Conservation (phyloP, 2,113 vertebrate species). For the Dasyprocta punctata region DNA sequence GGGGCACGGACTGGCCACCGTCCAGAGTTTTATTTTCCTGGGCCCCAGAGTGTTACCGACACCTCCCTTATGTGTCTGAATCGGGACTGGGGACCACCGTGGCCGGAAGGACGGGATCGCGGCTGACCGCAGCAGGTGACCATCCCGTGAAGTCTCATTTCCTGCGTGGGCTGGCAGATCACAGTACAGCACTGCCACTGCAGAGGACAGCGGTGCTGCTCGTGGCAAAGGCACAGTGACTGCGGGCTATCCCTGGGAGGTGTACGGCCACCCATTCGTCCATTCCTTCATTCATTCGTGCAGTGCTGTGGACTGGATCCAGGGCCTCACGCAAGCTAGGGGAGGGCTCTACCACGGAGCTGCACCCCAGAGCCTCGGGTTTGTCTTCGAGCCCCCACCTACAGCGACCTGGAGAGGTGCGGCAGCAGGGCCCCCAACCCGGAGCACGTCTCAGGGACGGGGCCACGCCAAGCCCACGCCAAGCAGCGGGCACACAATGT, state of each 20-base stretch:
- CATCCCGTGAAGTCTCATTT: background rate
- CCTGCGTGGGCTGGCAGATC: background rate
- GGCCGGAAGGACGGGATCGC: background rate
- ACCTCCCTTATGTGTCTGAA: background rate
- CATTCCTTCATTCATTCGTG: fast-evolving
- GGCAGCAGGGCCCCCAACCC: background rate
- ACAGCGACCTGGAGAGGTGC: background rate
- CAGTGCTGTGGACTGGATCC: too few relatives aligned
- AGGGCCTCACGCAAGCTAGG: background rate
- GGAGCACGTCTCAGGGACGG: background rate
- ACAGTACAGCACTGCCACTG: fast-evolving
- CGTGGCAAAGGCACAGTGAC: fast-evolving
- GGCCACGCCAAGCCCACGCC: too few relatives aligned
- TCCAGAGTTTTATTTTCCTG: background rate
- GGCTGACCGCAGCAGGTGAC: background rate
- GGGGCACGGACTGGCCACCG: background rate
- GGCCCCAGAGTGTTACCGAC: background rate
- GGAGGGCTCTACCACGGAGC: background rate
- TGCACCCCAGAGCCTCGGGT: background rate
- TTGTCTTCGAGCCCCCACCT: background rate
- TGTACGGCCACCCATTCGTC: background rate
- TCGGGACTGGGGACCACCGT: background rate
- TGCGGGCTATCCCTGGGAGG: fast-evolving
- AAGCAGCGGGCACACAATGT: background rate
- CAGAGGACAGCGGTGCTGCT: too few relatives aligned